Evolutionary conservation across 1,140 invertebrate species (phyloP).

Genomic region (Phenacoccus solenopsis): DNA sequence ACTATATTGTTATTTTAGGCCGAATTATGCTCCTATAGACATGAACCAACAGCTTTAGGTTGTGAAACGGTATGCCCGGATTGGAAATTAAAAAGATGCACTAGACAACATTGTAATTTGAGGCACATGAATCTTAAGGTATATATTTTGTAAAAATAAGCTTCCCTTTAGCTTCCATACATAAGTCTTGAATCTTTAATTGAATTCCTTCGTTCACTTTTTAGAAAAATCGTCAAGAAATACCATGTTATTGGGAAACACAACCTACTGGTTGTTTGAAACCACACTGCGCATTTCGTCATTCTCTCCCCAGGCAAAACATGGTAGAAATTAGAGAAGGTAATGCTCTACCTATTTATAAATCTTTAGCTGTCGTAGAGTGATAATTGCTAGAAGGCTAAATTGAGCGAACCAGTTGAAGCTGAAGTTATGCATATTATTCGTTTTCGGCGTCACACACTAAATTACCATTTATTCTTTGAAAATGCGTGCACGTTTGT

Average conservation of each 20-base stretch:
- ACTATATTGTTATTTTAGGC: no score
- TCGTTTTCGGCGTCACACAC: no score
- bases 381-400: neutral
- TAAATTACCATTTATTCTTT: no score
- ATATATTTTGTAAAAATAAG: slow-evolving; percentile 27
- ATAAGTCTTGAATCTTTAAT: neutral
- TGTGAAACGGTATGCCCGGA: slow-evolving; percentile 64
- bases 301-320: slow-evolving; percentile 38
- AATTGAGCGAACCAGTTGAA: no score
- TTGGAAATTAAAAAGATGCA: slow-evolving; percentile 67
- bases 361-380: neutral
- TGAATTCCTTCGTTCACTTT: slow-evolving; percentile 27
- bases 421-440: no score
- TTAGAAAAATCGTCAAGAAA: slow-evolving; percentile 65
- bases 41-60: slow-evolving; percentile 64
- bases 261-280: slow-evolving; percentile 69
- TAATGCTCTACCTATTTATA: neutral
- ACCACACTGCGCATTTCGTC: slow-evolving; percentile 67
- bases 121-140: slow-evolving; percentile 70
- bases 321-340: slow-evolving; percentile 5
- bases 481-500: no score
- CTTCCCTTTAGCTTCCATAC: neutral
- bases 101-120: slow-evolving; percentile 58
- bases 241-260: slow-evolving; percentile 73
- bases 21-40: slow-evolving; percentile 61